Percentiles rank a stretch among this genome's conserved stretches.
Conservation (phyloP, 2,113 vertebrate genomes). For the Perca flavescens region DNA sequence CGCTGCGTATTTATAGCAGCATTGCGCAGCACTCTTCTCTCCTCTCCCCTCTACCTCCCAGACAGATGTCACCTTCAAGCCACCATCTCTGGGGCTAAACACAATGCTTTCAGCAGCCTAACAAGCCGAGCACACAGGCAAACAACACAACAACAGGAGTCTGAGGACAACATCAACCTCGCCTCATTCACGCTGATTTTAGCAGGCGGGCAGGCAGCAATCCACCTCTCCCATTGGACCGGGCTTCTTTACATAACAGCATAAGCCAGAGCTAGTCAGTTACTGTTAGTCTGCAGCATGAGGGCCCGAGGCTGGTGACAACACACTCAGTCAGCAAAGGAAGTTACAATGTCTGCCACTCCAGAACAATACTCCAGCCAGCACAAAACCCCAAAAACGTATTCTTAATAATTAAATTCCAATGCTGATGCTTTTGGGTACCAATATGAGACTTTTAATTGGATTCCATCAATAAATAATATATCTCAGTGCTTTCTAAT, state of each 20-base stretch:
- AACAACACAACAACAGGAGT: conserved; percentile 69
- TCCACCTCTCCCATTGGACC: conserved; percentile 39
- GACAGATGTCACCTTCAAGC: conserved; percentile 86
- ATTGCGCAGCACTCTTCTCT: conserved; percentile 58
- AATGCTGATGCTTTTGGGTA: conserved; percentile 49
- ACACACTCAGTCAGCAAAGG: conserved; percentile 56
- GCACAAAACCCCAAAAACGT: conserved; percentile 35
- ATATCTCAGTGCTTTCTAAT: conserved; percentile 62
- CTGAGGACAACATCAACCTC: conserved; percentile 64
- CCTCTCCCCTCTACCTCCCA: conserved; percentile 61
- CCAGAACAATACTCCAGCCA: conserved; percentile 50
- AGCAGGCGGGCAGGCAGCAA: conserved; percentile 39
- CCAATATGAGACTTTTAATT: conserved; percentile 71
- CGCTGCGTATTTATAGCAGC: conserved; percentile 81
- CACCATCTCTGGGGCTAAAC: conserved; percentile 79
- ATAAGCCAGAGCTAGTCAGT: conserved; percentile 46
- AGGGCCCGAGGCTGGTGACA: conserved; percentile 49
- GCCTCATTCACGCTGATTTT: conserved; percentile 60
- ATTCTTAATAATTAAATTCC: conserved; percentile 60
- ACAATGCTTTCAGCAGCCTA: conserved; percentile 73
- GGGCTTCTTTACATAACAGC: conserved; percentile 58
- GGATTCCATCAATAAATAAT: conserved; percentile 76
- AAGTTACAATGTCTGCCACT: conserved; percentile 49
- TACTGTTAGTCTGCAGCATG: conserved; percentile 42
- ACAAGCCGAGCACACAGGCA: conserved; percentile 67